phyloP scores from a whole-genome alignment of 2,888 invertebrate species.

The Noctua janthe region DNA sequence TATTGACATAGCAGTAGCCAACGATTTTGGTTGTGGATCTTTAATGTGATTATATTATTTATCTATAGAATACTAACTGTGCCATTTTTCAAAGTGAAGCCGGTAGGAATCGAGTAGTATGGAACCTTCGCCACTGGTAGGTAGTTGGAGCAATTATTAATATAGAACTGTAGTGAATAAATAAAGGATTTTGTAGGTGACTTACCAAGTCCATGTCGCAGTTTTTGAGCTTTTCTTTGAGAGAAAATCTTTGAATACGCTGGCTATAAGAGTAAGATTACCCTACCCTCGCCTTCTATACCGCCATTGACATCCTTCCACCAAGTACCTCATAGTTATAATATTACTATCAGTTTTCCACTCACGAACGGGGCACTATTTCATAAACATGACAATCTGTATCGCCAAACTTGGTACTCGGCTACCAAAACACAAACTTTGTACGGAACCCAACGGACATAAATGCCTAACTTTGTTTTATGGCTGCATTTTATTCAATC shows the following conservation, averaged over 20 bases:
- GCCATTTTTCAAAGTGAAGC: no score
- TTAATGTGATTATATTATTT: no score
- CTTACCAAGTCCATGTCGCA: neutral
- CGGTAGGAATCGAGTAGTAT: no score
- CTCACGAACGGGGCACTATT: slow-evolving; percentile 48
- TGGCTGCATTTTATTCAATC: slow-evolving; percentile 57
- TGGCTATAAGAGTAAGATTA: neutral
- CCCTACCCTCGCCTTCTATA: neutral
- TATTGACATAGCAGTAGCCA: no score
- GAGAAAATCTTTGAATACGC: neutral
- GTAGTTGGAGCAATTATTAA: neutral
- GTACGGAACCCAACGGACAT: slow-evolving; percentile 44
- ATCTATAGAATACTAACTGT: no score
- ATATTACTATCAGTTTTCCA: slow-evolving; percentile 32
- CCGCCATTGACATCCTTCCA: neutral
- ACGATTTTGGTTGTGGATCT: no score
- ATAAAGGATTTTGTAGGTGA: neutral
- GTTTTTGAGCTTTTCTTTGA: neutral
- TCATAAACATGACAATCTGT: slow-evolving; percentile 58
- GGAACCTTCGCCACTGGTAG: no score
- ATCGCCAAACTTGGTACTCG: slow-evolving; percentile 42
- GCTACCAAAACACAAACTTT: slow-evolving; percentile 52
- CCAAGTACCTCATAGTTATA: neutral
- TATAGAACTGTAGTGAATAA: neutral
- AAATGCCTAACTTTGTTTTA: slow-evolving; percentile 61